phyloP scores from a whole-genome alignment of 2,113 vertebrate genomes.

The Rhinoptilus africanus region DNA sequence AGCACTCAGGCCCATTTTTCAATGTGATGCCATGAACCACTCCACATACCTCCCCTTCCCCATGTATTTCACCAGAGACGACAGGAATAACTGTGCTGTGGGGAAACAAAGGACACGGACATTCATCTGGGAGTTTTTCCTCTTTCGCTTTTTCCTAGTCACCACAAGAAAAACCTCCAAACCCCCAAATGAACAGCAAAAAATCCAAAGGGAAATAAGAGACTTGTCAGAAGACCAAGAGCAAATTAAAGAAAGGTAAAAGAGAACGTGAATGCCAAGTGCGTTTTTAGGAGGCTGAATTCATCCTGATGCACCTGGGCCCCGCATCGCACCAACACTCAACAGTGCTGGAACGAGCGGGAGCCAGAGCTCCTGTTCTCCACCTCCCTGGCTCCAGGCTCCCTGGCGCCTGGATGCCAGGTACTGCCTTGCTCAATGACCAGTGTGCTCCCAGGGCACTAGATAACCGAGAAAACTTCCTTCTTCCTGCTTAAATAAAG shows the following conservation, averaged over 20 bases:
- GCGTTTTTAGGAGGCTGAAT: not conserved
- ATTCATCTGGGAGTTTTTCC: not conserved
- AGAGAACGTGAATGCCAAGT: not conserved
- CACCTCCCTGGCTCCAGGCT: not conserved
- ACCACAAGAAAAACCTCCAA: not conserved
- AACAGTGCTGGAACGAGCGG: not conserved
- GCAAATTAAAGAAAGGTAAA: not conserved
- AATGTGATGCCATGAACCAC: not conserved
- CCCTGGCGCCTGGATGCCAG: not conserved
- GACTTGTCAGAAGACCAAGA: not conserved
- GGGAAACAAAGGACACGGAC: not conserved
- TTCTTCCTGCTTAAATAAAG: not conserved
- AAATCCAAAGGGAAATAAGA: not conserved
- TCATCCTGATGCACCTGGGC: too few species aligned
- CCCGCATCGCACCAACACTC: not conserved
- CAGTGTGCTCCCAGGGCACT: not conserved
- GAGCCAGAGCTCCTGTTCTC: not conserved
- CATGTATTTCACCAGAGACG: not conserved
- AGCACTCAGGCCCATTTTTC: not conserved
- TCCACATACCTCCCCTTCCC: not conserved
- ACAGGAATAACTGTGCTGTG: not conserved
- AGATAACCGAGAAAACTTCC: not conserved
- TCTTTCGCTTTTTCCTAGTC: not conserved
- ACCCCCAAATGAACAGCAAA: not conserved
- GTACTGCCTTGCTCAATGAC: not conserved